A percentile compares a stretch with the other conserved stretches of the same genome.
Conservation (phyloP, 2,888 invertebrate species). For the Yponomeuta malinellus region DNA sequence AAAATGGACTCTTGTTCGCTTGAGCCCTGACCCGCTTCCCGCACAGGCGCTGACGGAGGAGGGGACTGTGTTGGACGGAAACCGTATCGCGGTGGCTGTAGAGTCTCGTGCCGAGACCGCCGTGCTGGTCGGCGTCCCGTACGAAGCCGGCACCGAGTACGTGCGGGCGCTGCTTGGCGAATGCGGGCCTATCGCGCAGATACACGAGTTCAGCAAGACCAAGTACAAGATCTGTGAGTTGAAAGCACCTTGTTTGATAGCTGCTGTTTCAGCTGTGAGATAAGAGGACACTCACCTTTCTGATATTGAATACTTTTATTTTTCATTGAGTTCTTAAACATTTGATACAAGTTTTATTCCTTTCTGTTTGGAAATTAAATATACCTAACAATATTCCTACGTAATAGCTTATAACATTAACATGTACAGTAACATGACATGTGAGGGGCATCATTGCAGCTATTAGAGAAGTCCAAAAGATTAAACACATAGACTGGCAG, state of each 20-base stretch:
- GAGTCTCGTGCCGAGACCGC: slow-evolving; percentile 68
- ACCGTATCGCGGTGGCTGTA: slow-evolving; percentile 51
- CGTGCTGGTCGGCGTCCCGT: slow-evolving; percentile 69
- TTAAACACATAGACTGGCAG: too few relatives aligned
- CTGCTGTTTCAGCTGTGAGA: background rate
- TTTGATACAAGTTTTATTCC: too few relatives aligned
- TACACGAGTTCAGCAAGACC: slow-evolving; percentile 73
- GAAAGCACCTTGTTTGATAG: background rate
- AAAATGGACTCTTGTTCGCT: background rate
- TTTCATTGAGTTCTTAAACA: too few relatives aligned
- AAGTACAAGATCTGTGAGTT: slow-evolving; percentile 70
- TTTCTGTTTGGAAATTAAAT: too few relatives aligned
- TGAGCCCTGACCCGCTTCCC: slow-evolving; percentile 6
- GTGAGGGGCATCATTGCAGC: too few relatives aligned
- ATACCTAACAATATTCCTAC: too few relatives aligned
- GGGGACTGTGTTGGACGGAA: slow-evolving; percentile 55
- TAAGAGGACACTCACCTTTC: too few relatives aligned
- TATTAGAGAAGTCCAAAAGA: too few relatives aligned
- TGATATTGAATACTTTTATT: too few relatives aligned
- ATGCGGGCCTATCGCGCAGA: slow-evolving; percentile 66
- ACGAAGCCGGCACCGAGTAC: slow-evolving; percentile 65
- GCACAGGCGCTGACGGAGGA: slow-evolving; percentile 60
- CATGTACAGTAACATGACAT: too few relatives aligned
- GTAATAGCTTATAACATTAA: too few relatives aligned
- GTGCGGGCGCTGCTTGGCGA: slow-evolving; percentile 60